Conservation (phyloP, 2,888 invertebrate species). For the Cephus spinipes region DNA sequence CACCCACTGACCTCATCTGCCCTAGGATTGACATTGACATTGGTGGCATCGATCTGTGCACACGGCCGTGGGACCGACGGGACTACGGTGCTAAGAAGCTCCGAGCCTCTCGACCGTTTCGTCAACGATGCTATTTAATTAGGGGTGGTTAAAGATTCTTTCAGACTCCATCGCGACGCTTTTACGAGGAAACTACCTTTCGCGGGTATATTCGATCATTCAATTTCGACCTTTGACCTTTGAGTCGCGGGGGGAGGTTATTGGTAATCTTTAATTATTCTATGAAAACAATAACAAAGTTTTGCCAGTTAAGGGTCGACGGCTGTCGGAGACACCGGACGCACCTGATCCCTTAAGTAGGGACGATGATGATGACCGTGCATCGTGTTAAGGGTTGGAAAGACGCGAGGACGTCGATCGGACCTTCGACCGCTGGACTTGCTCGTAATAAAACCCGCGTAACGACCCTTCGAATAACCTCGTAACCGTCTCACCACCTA, state of each 20-base stretch:
- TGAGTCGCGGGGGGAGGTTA: no score
- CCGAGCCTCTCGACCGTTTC: background rate
- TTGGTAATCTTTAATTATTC: no score
- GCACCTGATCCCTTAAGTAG: background rate
- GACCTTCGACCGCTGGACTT: background rate
- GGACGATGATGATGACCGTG: background rate
- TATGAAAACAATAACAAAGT: background rate
- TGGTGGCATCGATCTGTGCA: conserved; percentile 49
- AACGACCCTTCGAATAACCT: background rate
- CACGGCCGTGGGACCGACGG: background rate
- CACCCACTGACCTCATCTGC: conserved; percentile 27
- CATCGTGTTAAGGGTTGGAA: background rate
- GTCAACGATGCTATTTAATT: background rate
- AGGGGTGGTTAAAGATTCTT: background rate
- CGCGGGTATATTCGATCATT: background rate
- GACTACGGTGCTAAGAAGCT: background rate
- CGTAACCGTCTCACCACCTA: background rate
- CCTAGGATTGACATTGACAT: conserved; percentile 61
- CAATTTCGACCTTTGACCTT: no score
- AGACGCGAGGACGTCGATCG: background rate
- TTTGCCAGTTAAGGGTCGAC: no score
- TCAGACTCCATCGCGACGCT: background rate
- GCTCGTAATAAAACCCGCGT: background rate
- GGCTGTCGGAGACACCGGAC: background rate
- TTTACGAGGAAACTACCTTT: background rate